phyloP scores from a whole-genome alignment of 2,888 invertebrate genomes.

The Bellardia pandia region DNA sequence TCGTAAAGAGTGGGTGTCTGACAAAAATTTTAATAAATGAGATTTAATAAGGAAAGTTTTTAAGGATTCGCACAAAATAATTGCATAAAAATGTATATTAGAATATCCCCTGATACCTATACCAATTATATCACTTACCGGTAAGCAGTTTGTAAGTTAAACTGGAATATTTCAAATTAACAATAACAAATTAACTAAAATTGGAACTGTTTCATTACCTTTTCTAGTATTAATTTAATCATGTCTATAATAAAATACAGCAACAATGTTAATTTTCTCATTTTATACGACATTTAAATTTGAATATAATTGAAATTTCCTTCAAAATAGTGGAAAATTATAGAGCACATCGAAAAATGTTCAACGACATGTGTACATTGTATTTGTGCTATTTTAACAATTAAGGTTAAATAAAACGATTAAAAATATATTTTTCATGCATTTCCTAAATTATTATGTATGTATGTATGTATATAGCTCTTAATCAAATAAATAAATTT shows the following conservation, averaged over 20 bases:
- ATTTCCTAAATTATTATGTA: conserved; percentile 16
- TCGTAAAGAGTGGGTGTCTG: conserved; percentile 55
- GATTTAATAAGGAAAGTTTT: not conserved
- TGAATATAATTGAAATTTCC: not conserved
- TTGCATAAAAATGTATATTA: not conserved
- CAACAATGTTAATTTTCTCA: not conserved
- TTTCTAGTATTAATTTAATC: no score
- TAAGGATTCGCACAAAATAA: not conserved
- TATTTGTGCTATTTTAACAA: not conserved
- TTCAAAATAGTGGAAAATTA: conserved; percentile 16
- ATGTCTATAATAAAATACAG: no score
- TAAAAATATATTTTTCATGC: conserved; percentile 29
- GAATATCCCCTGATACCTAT: not conserved
- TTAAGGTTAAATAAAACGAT: conserved; percentile 28
- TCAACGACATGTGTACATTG: not conserved
- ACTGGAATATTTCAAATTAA: no score
- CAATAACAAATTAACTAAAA: no score
- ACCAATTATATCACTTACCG: no score
- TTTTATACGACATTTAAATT: not conserved
- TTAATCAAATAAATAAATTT: conserved; percentile 5
- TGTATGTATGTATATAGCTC: not conserved
- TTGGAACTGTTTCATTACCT: no score
- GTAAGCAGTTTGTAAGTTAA: no score
- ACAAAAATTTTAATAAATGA: conserved; percentile 8
- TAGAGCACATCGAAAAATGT: not conserved